Percentiles rank a stretch among this genome's conserved stretches.
These are phyloP conservation scores for Drosophila rufa DNA, from an alignment of 1,140 invertebrate genomes.

Conservation along the genomic window DNA sequence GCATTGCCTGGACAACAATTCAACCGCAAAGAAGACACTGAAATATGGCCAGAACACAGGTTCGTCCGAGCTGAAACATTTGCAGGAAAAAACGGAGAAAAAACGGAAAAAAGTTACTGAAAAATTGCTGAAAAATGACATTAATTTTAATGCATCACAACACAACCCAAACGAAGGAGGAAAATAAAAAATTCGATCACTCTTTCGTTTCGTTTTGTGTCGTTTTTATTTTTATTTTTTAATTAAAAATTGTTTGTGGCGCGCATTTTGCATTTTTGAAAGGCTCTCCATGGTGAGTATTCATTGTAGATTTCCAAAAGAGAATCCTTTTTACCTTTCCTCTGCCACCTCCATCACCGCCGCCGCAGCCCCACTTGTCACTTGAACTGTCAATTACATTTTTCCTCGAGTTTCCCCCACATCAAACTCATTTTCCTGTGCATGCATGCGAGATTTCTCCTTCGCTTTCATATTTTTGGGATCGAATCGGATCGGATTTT, in stretches of 20 bases:
- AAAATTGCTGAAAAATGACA: conserved; percentile 50
- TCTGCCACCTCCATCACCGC: background rate
- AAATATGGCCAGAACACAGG: conserved; percentile 8
- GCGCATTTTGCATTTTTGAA: conserved; percentile 46
- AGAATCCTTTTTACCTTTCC: conserved; percentile 53
- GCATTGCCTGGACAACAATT: conserved; percentile 34
- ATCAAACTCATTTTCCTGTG: conserved; percentile 81
- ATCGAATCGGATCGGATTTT: conserved; percentile 9
- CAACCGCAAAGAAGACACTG: conserved; percentile 49
- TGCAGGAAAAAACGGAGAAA: conserved; percentile 13
- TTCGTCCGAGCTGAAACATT: conserved; percentile 41
- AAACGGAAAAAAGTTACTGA: conserved; percentile 2
- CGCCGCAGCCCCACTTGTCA: conserved; percentile 47
- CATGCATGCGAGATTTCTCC: conserved; percentile 75
- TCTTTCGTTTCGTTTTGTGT: conserved; percentile 13
- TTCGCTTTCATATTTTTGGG: conserved; percentile 54
- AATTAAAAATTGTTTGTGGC: conserved; percentile 55
- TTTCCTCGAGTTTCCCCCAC: conserved; percentile 45
- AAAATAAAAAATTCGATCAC: conserved; percentile 3
- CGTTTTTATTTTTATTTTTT: conserved; percentile 30
- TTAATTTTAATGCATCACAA: conserved; percentile 55
- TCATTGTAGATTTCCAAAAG: conserved; percentile 37
- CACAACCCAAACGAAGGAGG: conserved; percentile 7
- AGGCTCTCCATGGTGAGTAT: conserved; percentile 12
- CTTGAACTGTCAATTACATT: conserved; percentile 80